phyloP scores from a whole-genome alignment of 2,888 invertebrate genomes.

The Brachypalpus laphriformis region DNA sequence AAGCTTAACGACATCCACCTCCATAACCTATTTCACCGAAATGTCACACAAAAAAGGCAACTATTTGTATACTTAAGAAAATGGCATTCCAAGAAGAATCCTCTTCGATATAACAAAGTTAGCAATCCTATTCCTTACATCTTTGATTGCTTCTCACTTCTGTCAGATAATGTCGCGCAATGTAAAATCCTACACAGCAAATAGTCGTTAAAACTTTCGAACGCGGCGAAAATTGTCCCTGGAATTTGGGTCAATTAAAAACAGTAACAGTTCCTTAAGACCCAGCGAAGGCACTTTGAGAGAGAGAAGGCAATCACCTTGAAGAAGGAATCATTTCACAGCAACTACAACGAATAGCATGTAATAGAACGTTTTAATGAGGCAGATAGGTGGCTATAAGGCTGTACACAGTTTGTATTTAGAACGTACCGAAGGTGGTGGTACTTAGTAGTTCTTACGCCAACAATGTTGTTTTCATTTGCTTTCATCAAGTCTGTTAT shows the following conservation, averaged over 20 bases:
- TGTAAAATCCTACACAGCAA: slow-evolving; percentile 44
- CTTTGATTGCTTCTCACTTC: slow-evolving; percentile 46
- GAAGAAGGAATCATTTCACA: slow-evolving; percentile 1
- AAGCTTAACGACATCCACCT: no score
- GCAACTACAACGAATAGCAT: slow-evolving; percentile 18
- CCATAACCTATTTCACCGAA: neutral
- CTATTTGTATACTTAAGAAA: neutral
- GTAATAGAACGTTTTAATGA: slow-evolving; percentile 66
- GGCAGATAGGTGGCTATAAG: slow-evolving; percentile 35
- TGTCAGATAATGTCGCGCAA: slow-evolving; percentile 41
- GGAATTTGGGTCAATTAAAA: slow-evolving; percentile 65
- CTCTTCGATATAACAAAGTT: slow-evolving; percentile 17
- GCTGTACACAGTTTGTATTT: slow-evolving; percentile 3
- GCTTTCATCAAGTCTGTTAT: slow-evolving; percentile 69
- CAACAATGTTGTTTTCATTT: slow-evolving; percentile 63
- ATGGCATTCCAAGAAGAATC: slow-evolving; percentile 7
- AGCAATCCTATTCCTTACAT: slow-evolving; percentile 14
- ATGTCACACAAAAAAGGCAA: neutral
- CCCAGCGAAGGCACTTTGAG: neutral
- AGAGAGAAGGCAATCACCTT: slow-evolving; percentile 41
- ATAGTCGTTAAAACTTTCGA: slow-evolving; percentile 63
- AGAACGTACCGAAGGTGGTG: neutral
- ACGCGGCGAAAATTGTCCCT: slow-evolving; percentile 27
- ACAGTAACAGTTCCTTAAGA: slow-evolving; percentile 33
- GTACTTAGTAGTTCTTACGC: slow-evolving; percentile 38